These are phyloP conservation scores for Tipula vernalis DNA, from an alignment of 2,888 invertebrate species.

Conservation along the genomic window DNA sequence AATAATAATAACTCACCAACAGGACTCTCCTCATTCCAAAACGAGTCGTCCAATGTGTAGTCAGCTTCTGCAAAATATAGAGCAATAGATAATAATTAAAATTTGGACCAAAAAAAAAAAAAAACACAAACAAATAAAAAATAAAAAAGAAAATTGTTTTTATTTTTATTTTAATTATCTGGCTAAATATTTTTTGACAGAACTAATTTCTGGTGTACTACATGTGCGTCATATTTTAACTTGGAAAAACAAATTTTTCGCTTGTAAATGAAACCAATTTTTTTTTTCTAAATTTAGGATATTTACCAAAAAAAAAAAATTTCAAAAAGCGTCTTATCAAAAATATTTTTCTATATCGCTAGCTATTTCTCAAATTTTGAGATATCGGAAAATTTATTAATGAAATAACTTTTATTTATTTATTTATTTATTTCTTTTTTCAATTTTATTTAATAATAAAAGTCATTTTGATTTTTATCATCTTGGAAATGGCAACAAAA, in stretches of 20 bases:
- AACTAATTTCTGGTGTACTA: neutral
- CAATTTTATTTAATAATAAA: neutral
- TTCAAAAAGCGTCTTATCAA: neutral
- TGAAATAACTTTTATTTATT: neutral
- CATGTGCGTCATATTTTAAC: neutral
- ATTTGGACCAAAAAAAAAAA: neutral
- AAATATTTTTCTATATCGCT: neutral
- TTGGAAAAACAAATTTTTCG: neutral
- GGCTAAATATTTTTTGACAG: neutral
- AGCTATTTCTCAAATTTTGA: neutral
- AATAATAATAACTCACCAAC: constrained; percentile 53
- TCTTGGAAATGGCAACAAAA: neutral
- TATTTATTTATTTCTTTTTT: neutral
- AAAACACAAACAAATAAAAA: neutral
- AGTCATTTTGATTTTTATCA: neutral
- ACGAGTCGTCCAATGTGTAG: constrained; percentile 84
- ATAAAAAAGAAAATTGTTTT: too few relatives aligned
- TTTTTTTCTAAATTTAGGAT: neutral
- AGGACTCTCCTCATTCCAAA: constrained; percentile 88
- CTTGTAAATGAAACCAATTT: neutral
- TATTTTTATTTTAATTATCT: neutral
- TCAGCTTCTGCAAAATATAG: constrained; percentile 65
- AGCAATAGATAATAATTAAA: neutral
- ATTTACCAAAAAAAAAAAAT: neutral
- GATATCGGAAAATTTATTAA: neutral